Evolutionary conservation across 2,888 invertebrate species (phyloP).

Genomic region (Rhorus exstirpatorius): DNA sequence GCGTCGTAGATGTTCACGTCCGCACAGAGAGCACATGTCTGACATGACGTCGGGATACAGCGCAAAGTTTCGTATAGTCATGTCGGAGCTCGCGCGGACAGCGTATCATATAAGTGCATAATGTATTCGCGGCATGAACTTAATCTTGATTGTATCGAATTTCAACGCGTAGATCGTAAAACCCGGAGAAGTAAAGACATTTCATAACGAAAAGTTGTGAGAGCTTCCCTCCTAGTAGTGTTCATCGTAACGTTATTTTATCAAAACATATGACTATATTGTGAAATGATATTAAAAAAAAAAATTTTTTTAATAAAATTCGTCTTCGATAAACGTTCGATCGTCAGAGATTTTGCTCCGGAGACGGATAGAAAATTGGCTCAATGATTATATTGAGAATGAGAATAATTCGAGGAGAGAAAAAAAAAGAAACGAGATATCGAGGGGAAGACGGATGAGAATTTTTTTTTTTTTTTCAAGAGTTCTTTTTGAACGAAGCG

Average conservation of each 20-base stretch:
- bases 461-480: constrained; percentile 9
- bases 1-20: constrained; percentile 25
- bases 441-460: not conserved
- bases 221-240: too few species aligned
- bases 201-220: not conserved
- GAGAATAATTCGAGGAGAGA: not conserved
- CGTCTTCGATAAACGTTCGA: too few species aligned
- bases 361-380: constrained; percentile 8
- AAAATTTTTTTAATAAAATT: too few species aligned
- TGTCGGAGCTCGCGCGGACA: constrained; percentile 43
- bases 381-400: not conserved
- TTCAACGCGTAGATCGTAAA: constrained; percentile 32
- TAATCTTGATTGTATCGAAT: constrained; percentile 67
- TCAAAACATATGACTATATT: too few species aligned
- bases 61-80: constrained; percentile 62
- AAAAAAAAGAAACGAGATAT: constrained; percentile 7
- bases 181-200: constrained; percentile 21
- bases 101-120: constrained; percentile 62
- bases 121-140: constrained; percentile 65
- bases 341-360: not conserved
- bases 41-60: constrained; percentile 20
- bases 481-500: constrained; percentile 26
- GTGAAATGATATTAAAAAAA: not conserved
- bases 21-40: constrained; percentile 25
- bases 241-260: too few species aligned